Base-by-base conservation (phyloP, 37 sponge, comb jelly and placozoan genomes). In the Corticium candelabrum region DNA sequence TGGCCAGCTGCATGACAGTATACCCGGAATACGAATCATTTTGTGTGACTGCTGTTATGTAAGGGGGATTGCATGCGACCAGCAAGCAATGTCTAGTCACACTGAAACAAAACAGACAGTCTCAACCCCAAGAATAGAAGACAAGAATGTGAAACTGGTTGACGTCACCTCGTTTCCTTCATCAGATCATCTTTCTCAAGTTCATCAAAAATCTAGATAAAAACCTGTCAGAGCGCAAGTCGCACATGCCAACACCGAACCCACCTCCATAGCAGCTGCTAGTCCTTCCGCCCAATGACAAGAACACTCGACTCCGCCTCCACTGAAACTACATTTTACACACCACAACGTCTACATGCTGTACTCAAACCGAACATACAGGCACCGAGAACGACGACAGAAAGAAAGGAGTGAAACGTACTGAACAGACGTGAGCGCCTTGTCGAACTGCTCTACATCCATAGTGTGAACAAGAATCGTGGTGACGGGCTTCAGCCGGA, bases 301-400 rank as follows among this genome's bases (percentile, higher is more conserved):
- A 21, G 11, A 21, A 11, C 11, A 27, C 21, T 50, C 62, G 62
- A 21, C 62, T 27, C 62, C 62, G 62, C 62, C 62, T 21, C 62
- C 62, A 50, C 62, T 11, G 62, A 50, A 50, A 50, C 62, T 50
- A n/a, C n/a, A n/a, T n/a, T n/a, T n/a, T n/a, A n/a, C n/a, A n/a
- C n/a, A n/a, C n/a, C n/a, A n/a, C n/a, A n/a, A n/a, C n/a, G n/a
- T n/a, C n/a, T n/a, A n/a, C n/a, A n/a, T n/a, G n/a, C n/a, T n/a
- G n/a, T n/a, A n/a, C n/a, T n/a, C n/a, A n/a, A n/a, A n/a, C n/a
- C n/a, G n/a, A n/a, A n/a, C n/a, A n/a, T n/a, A n/a, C n/a, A n/a
- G n/a, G n/a, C n/a, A n/a, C n/a, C n/a, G n/a, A n/a, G n/a, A n/a
- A 27, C 62, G 62, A 11, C 62, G 62, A 50, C 21, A 11, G 62